Evolutionary conservation across 2,797 vertebrate species (phyloP).

Genomic region (Anguilla megastoma): DNA sequence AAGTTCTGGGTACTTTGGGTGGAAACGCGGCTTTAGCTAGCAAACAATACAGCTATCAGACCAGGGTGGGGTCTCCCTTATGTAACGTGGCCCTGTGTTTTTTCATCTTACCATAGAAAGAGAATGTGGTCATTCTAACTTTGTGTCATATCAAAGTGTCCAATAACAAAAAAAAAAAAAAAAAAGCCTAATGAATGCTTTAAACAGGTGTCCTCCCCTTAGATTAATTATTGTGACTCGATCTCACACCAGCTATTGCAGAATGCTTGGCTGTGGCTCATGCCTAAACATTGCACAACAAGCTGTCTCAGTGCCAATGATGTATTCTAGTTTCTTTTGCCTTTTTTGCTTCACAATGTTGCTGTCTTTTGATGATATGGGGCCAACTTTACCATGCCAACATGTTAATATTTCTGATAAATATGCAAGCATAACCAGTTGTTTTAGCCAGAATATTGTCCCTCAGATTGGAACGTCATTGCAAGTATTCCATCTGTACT

Average conservation of each 20-base stretch:
- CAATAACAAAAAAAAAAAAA: too few species aligned
- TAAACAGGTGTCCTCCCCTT: background rate
- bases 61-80: too few species aligned
- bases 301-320: background rate
- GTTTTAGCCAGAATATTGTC: background rate
- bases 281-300: background rate
- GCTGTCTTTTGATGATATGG: background rate
- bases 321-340: background rate
- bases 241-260: background rate
- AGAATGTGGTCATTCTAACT: too few species aligned
- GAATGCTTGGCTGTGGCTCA: background rate
- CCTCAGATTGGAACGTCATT: background rate
- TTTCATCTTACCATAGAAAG: too few species aligned
- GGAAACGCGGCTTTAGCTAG: too few species aligned
- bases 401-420: background rate
- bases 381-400: background rate
- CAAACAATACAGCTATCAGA: too few species aligned
- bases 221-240: background rate
- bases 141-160: too few species aligned
- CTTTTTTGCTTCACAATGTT: background rate
- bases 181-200: too few species aligned
- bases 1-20: too few species aligned
- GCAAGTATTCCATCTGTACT: background rate
- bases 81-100: too few species aligned
- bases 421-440: background rate